phyloP scores from a whole-genome alignment of 2,797 vertebrate genomes.

The Streptopelia turtur region DNA sequence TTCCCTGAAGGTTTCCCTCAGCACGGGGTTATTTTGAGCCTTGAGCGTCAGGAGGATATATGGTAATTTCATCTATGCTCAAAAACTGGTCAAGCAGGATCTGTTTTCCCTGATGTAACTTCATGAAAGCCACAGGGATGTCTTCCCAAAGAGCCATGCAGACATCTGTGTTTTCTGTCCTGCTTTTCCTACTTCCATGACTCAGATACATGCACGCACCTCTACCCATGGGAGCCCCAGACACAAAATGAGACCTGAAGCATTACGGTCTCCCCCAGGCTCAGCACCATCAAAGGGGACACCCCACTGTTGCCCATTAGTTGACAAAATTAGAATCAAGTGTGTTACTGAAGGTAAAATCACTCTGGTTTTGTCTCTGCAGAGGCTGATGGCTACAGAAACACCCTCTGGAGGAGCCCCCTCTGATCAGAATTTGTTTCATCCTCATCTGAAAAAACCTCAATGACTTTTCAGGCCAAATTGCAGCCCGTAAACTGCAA shows the following conservation, averaged over 20 bases:
- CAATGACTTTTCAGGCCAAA: neutral
- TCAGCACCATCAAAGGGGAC: neutral
- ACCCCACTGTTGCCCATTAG: rapidly evolving
- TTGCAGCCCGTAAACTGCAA: neutral
- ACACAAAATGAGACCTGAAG: neutral
- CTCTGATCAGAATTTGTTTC: neutral
- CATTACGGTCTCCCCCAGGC: neutral
- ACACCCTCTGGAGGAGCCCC: neutral
- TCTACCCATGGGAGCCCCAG: neutral
- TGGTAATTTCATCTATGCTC: constrained; percentile 4
- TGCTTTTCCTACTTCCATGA: neutral
- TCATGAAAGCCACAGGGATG: constrained; percentile 2
- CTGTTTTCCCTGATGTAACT: constrained; percentile 16
- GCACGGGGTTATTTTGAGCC: neutral
- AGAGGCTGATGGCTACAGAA: neutral
- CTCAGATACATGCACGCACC: neutral
- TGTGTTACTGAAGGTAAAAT: neutral
- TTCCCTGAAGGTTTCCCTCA: constrained; percentile 12
- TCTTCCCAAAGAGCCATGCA: neutral
- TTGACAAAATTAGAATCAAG: neutral
- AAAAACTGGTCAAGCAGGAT: constrained; percentile 52
- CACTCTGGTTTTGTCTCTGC: neutral
- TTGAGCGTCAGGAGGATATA: neutral
- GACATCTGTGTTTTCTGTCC: neutral
- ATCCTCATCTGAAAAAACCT: neutral